Base-by-base conservation (phyloP, 2,888 invertebrate species). In the Laothoe populi region DNA sequence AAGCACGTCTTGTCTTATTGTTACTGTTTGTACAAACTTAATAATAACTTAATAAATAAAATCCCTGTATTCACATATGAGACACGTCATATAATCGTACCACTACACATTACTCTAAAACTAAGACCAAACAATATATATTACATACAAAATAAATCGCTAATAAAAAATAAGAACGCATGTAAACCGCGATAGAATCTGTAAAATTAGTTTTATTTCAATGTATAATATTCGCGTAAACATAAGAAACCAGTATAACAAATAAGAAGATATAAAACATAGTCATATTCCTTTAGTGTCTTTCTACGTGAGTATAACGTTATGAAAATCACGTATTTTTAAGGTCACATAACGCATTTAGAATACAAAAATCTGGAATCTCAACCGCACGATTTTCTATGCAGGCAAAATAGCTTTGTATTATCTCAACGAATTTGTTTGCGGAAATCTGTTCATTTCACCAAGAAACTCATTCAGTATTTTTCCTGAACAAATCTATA, bases 401-500 rank as follows among this genome's bases (percentile, higher is more conserved):
- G 49, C 16, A 49, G 49, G 49, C 26, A 24, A 49, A 49, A 49
- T 26, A 26, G n/a, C 26, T 26, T 49, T n/a, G 24, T 49, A 21
- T 26, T 31, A 53, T 42, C 26, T 49, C 44, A 19, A 11, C 11
- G 4, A 31, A 53, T 31, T 49, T 31, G 31, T 35, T 31, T 31
- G 53, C 53, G 53, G 53, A 35, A 53, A 53, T 53, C 35, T 35
- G 35, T 53, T 48, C n/a, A 16, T 19, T 53, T 11, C 35, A 19
- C 0, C 31, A 10, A 19, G 53, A 53, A 23, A 19, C 11, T 24
- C 46, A 31, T 53, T 35, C 35, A 21, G 35, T 53, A 53, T 19
- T 5, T 35, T 53, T 31, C 53, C 31, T 10, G 46, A 13, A 16
- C 31, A 10, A 16, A 35, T 35, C 11, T 53, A 8, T 35, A 11